Evolutionary conservation across 1,140 invertebrate genomes (phyloP), one percentile per base, ranked within the genome.

Genomic region (Artemia franciscana): DNA sequence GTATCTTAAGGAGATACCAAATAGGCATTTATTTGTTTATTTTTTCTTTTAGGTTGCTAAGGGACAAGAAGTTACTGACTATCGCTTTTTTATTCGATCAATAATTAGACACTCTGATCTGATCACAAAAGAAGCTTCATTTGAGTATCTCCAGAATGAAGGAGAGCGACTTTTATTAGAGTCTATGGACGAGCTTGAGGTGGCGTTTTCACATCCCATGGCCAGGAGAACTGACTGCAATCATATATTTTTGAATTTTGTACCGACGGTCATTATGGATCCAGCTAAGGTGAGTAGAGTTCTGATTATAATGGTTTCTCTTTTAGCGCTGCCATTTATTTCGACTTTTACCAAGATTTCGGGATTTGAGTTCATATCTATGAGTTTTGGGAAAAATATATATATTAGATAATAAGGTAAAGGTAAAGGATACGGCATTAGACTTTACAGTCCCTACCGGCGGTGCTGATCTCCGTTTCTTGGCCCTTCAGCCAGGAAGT

Each of bases 181-280:
- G 76, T 88, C 95, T 0, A 95, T 98, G 89, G 95, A 79, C 67
- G 78, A 79, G 56, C 70, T 82, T 56, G 95, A 98, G 76, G 90
- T 98, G 9, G 93, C 93, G 0, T 97, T 94, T 73, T 93, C 90
- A 1, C 92, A 97, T 75, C 85, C 88, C 0, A 76, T 86, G 24
- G 88, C 89, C 0, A 88, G 86, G 67, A 79, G 89, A 66, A 97
- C 93, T 0, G 94, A 98, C 71, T 98, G 94, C 72, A 98, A 99
- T 75, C 95, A 99, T 70, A 97, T 98, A 24, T 98, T 98, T 78
- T 75, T 99, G 18, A 98, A 98, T 73, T 98, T 98, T 75, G 91
- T 95, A 4, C 93, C 94, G 4, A 94, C 92, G 2, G 87, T 98
- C 51, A 96, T 94, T 24, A 92, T 98, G 84, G 93, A 98, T 75